phyloP scores from a whole-genome alignment of 2,113 vertebrate species.

The Ia io region DNA sequence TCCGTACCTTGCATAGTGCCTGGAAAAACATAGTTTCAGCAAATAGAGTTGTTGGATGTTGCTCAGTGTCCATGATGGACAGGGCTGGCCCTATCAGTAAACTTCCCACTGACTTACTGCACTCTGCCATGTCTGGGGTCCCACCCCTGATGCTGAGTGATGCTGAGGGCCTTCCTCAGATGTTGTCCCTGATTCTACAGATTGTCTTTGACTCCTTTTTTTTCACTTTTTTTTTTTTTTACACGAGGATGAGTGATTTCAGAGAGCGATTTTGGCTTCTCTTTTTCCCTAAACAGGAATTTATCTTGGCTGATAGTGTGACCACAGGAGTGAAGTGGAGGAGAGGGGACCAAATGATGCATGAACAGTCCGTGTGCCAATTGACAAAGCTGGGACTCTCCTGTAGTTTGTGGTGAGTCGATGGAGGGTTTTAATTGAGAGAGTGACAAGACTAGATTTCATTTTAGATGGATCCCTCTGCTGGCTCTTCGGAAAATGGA shows the following conservation, averaged over 20 bases:
- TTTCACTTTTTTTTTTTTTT: neutral
- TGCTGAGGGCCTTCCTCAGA: neutral
- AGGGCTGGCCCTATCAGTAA: neutral
- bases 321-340: neutral
- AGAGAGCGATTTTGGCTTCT: neutral
- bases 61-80: neutral
- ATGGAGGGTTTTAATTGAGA: neutral
- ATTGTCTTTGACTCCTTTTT: neutral
- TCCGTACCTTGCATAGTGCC: neutral
- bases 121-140: rapidly evolving
- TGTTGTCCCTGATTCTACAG: rapidly evolving
- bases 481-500: neutral
- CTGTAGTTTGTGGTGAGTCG: neutral
- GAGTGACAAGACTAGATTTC: neutral
- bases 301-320: neutral
- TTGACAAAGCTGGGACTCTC: neutral
- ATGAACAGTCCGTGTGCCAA: no score
- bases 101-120: neutral
- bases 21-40: neutral
- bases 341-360: neutral
- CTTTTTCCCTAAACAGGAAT: neutral
- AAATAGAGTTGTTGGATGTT: neutral
- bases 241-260: neutral
- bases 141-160: no score
- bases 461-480: neutral